Evolutionary conservation across 1,140 invertebrate genomes (phyloP).

Genomic region (Hypsibius dujardini): DNA sequence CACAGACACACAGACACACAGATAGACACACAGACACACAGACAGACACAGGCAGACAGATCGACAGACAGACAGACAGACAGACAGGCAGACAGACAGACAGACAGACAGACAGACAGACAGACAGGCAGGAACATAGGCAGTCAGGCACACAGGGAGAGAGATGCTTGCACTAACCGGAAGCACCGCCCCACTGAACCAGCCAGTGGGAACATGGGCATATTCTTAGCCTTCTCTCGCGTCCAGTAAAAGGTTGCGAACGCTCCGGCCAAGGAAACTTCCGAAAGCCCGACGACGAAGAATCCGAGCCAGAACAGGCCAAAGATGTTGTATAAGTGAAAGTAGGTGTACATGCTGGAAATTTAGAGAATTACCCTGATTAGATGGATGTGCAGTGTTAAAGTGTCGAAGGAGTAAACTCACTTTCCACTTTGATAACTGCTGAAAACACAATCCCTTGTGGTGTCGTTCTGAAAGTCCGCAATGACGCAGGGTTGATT

Average conservation of each 20-base stretch:
- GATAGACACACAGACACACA: too few relatives aligned
- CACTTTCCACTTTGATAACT: not conserved
- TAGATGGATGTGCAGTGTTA: not conserved
- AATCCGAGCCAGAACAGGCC: conserved; percentile 24
- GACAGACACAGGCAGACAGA: too few relatives aligned
- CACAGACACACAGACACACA: too few relatives aligned
- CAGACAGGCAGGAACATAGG: too few relatives aligned
- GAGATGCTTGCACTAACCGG: too few relatives aligned
- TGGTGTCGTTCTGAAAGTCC: not conserved
- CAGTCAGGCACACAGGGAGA: too few relatives aligned
- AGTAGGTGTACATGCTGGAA: conserved; percentile 1
- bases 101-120: too few relatives aligned
- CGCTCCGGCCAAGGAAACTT: conserved; percentile 36
- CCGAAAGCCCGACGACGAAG: conserved; percentile 36
- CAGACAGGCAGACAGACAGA: not conserved
- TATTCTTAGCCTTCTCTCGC: conserved; percentile 32
- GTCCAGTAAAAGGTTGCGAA: conserved; percentile 39
- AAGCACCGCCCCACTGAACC: conserved; percentile 21
- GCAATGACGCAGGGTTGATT: not conserved
- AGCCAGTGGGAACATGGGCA: conserved; percentile 28
- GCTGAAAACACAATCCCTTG: not conserved
- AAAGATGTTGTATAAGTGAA: conserved; percentile 1
- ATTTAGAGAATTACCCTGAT: not conserved
- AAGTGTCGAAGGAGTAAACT: not conserved
- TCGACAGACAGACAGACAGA: too few relatives aligned